These are phyloP conservation scores for Anodontia alba DNA, from an alignment of 2,888 invertebrate genomes.

Conservation along the genomic window DNA sequence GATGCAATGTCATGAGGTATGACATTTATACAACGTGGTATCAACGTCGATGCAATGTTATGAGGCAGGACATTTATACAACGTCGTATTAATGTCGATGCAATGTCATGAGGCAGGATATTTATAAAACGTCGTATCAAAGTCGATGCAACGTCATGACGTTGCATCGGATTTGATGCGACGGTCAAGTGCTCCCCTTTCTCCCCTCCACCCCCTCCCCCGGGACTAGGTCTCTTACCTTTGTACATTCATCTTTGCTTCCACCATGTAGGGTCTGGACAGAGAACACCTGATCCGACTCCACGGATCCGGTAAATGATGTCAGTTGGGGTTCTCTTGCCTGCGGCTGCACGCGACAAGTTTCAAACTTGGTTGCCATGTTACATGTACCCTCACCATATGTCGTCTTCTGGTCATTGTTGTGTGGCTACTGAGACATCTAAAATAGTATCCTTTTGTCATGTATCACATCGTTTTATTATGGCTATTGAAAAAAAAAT, in stretches of 20 bases:
- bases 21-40: too few species aligned
- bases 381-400: background rate
- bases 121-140: too few species aligned
- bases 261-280: background rate
- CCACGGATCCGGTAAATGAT: constrained; percentile 45
- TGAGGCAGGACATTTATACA: too few species aligned
- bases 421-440: background rate
- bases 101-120: too few species aligned
- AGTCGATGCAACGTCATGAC: too few species aligned
- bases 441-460: background rate
- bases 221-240: too few species aligned
- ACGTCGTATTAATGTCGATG: too few species aligned
- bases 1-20: too few species aligned
- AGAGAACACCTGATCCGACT: constrained; percentile 6
- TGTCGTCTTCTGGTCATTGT: background rate
- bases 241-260: constrained; percentile 42
- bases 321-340: constrained; percentile 46
- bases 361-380: constrained; percentile 51
- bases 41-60: too few species aligned
- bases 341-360: constrained; percentile 29
- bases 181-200: too few species aligned
- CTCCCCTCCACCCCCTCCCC: too few species aligned
- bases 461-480: background rate
- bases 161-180: too few species aligned
- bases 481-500: background rate